These are phyloP conservation scores for Lissonota sp. DNA, from an alignment of 2,888 invertebrate genomes.

Conservation along the genomic window DNA sequence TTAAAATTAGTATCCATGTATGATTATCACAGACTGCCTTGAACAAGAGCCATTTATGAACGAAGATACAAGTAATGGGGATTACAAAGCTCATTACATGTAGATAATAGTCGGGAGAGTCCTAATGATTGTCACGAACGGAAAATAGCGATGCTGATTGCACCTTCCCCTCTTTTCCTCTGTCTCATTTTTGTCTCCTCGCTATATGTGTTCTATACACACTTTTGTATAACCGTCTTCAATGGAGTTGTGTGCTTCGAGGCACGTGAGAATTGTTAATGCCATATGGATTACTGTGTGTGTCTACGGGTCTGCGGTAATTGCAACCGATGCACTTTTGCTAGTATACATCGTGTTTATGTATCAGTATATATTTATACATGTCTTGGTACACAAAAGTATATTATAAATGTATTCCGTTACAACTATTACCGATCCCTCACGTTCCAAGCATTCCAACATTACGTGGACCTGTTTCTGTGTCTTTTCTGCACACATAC, in stretches of 20 bases:
- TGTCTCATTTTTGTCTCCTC: conserved; percentile 1
- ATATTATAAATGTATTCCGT: conserved; percentile 54
- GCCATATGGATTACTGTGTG: conserved; percentile 19
- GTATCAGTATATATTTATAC: background rate
- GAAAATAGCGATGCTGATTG: conserved; percentile 47
- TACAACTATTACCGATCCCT: conserved; percentile 63
- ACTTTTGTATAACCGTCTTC: conserved; percentile 44
- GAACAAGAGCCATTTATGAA: background rate
- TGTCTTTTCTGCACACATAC: background rate
- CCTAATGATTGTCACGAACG: conserved; percentile 55
- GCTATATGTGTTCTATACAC: conserved; percentile 1
- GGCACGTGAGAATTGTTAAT: conserved; percentile 59
- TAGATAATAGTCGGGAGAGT: conserved; percentile 29
- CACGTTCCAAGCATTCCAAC: conserved; percentile 57
- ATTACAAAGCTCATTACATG: conserved; percentile 14
- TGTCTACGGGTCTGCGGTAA: conserved; percentile 11
- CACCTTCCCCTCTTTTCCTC: conserved; percentile 8
- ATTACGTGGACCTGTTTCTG: conserved; percentile 52
- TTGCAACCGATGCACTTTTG: conserved; percentile 40
- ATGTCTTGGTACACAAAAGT: background rate
- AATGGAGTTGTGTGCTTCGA: conserved; percentile 52
- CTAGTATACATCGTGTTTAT: conserved; percentile 13
- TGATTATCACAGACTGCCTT: conserved; percentile 5
- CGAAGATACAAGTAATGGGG: conserved; percentile 2
- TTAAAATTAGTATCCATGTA: background rate